These are phyloP conservation scores for Babyrousa celebensis DNA, from an alignment of 2,797 vertebrate genomes.

Conservation along the genomic window DNA sequence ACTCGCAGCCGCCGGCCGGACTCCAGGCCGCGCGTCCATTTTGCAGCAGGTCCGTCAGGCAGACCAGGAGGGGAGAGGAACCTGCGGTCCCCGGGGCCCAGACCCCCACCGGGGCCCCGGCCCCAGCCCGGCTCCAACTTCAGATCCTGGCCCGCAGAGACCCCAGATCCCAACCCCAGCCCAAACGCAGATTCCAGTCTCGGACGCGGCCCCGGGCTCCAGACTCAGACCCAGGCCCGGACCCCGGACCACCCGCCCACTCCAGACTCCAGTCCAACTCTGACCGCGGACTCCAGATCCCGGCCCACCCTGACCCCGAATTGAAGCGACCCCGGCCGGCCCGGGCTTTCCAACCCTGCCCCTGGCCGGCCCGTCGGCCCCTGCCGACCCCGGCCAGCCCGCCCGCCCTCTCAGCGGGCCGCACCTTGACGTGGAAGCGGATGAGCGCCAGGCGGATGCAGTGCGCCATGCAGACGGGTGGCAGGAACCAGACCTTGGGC, in stretches of 20 bases:
- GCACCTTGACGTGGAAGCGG: constrained; percentile 97
- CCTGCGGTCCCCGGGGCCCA: neutral
- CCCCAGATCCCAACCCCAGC: neutral
- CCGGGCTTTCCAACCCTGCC: neutral
- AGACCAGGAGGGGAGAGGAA: neutral
- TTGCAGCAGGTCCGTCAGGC: neutral
- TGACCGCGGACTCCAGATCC: neutral
- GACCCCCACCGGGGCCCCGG: neutral
- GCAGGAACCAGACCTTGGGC: constrained; percentile 98
- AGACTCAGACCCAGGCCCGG: neutral
- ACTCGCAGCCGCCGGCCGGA: neutral
- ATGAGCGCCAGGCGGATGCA: constrained; percentile 98
- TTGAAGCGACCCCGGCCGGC: neutral
- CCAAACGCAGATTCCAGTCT: no score
- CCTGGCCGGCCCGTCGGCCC: neutral
- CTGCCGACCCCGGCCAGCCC: neutral
- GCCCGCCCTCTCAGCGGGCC: neutral
- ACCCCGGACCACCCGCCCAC: neutral
- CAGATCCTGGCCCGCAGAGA: neutral
- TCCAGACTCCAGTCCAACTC: neutral
- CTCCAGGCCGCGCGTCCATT: constrained; percentile 29
- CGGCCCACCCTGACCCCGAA: neutral
- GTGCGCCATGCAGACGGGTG: constrained; percentile 98
- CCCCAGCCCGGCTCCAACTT: neutral
- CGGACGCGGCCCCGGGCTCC: neutral